Base-by-base conservation (phyloP, 2,113 vertebrate species). In the Xenopus laevis region DNA sequence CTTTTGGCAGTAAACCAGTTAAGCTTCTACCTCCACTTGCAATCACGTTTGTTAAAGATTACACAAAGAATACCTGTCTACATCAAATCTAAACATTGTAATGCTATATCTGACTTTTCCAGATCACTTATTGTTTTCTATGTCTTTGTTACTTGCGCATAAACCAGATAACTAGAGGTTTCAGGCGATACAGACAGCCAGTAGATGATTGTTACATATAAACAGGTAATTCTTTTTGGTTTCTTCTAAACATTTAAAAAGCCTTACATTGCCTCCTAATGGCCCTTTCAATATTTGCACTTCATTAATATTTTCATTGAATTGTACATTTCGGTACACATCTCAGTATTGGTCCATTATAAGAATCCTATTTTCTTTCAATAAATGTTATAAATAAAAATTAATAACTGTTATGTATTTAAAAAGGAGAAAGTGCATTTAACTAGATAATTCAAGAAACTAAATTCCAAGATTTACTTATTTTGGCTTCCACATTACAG, bases 91-190 rank as follows among this genome's bases (percentile, higher is more conserved):
- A 75, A 59, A 61, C 12, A 13, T 13, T 76, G 23, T 55, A 64
- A 45, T 76, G 40, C 47, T 55, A 63, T 45, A 16, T 44, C 46
- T 27, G 18, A 40, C 16, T 70, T 59, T 18, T 69, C 23, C 45
- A 63, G 69, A 63, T 63, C 44, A 69, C 69, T 69, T 63, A 53
- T 10, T 55, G 53, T 55, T 63, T 76, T 57, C 58, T 63, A 4
- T 23, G 18, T 63, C 33, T 76, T 63, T 69, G 58, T 63, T 69
- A 16, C 18, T 55, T 69, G 47, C 73, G 21, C 46, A 75, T 62
- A 76, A 76, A 59, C 66, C 66, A 55, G 27, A 76, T 76, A 69
- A 63, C 58, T 63, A 68, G 58, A 69, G 59, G 65, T 76, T 45
- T 55, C 44, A 63, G 58, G 46, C 30, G 45, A 63, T 76, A 63